Evolutionary conservation across 2,113 vertebrate genomes (phyloP).

Genomic region (Leiothrix lutea): DNA sequence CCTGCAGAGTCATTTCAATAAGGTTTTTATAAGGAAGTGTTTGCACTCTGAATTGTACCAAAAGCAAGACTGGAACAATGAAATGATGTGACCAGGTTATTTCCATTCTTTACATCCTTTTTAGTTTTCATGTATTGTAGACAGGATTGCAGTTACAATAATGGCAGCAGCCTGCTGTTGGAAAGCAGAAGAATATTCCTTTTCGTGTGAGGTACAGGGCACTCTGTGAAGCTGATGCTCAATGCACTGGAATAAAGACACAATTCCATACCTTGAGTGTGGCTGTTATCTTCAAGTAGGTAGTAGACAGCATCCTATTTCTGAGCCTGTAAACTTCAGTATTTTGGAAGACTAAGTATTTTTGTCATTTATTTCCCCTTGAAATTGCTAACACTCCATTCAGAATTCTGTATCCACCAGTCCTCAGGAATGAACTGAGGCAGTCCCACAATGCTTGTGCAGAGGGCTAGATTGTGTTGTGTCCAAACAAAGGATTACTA

Average conservation of each 20-base stretch:
- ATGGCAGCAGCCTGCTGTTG: not conserved
- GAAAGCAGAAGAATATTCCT: not conserved
- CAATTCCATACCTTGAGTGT: not conserved
- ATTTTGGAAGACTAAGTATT: not conserved
- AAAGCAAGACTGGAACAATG: not conserved
- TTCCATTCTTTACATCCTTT: not conserved
- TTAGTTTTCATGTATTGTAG: not conserved
- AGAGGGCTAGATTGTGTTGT: not conserved
- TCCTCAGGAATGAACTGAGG: not conserved
- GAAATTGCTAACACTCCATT: not conserved
- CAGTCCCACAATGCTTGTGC: not conserved
- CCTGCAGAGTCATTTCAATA: not conserved
- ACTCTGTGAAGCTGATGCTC: not conserved
- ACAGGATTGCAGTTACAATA: not conserved
- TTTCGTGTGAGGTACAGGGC: not conserved
- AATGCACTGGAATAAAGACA: not conserved
- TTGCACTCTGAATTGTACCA: not conserved
- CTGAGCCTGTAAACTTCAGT: not conserved
- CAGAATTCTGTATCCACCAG: not conserved
- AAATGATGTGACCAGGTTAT: not conserved
- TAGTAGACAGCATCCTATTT: not conserved
- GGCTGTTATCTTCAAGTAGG: not conserved
- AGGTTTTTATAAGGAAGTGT: not conserved
- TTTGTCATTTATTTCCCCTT: not conserved
- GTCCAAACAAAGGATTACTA: not conserved